Conservation (phyloP, 92 coral and sea anemone species). For the Ricordea florida region DNA sequence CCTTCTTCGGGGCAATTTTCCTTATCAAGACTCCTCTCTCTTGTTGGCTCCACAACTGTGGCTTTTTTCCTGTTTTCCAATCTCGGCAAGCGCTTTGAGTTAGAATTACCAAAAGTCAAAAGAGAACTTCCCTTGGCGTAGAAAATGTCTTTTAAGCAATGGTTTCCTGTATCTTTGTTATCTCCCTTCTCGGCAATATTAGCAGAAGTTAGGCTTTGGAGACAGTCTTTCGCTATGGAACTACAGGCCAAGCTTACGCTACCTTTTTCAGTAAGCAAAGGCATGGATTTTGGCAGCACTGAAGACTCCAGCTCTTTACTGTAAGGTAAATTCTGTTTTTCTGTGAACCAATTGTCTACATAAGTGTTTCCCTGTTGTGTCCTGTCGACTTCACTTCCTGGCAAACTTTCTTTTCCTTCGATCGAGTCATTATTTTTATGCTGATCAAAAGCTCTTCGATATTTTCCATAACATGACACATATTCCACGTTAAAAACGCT, state of each 20-base stretch:
- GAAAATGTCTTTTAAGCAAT: conserved; percentile 1
- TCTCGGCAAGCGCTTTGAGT: neutral
- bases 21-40: neutral
- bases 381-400: neutral
- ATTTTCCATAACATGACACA: neutral
- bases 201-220: neutral
- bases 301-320: neutral
- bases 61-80: neutral
- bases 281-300: too few relatives aligned
- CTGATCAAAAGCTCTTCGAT: too few relatives aligned
- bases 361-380: neutral
- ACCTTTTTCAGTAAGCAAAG: too few relatives aligned
- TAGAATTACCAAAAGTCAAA: neutral
- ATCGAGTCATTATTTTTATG: neutral
- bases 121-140: neutral
- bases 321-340: neutral
- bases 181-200: neutral
- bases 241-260: neutral
- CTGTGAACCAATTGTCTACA: neutral
- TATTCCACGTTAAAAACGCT: too few relatives aligned
- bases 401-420: neutral
- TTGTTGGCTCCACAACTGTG: neutral
- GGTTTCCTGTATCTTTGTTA: neutral
- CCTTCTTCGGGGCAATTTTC: neutral
- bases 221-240: neutral